Evolutionary conservation across 1,140 invertebrate species (phyloP).

Genomic region (Drosophila triauraria): DNA sequence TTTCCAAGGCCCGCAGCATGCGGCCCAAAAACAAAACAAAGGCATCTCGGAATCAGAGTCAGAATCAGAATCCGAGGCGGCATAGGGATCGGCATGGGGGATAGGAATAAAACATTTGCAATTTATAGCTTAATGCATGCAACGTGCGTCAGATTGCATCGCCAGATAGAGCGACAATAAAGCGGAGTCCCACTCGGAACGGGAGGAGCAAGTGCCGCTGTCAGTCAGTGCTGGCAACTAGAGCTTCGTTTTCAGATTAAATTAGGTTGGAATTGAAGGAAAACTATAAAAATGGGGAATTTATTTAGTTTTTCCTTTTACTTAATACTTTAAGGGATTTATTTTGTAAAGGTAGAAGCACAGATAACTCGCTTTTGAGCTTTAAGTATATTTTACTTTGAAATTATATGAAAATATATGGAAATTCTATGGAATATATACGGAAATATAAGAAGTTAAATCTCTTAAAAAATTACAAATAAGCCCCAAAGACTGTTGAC

Average conservation of each 20-base stretch:
- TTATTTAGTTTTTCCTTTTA: no score
- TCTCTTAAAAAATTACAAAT: background rate
- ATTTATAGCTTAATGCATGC: constrained; percentile 79
- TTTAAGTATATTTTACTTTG: no score
- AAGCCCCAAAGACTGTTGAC: background rate
- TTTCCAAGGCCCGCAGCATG: constrained; percentile 66
- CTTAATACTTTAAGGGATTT: no score
- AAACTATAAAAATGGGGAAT: no score
- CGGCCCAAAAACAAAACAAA: constrained; percentile 50
- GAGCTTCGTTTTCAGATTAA: background rate
- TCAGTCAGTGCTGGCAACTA: constrained; percentile 3
- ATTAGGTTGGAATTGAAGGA: no score
- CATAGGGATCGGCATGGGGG: constrained; percentile 5
- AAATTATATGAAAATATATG: no score
- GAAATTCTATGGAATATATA: background rate
- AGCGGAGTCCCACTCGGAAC: constrained; percentile 5
- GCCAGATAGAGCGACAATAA: constrained; percentile 42
- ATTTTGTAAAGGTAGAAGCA: no score
- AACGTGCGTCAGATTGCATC: constrained; percentile 76
- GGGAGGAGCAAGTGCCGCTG: constrained; percentile 8
- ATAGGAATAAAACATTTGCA: constrained; percentile 64
- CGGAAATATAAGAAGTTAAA: no score
- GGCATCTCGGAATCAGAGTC: constrained; percentile 12
- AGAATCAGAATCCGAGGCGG: constrained; percentile 6
- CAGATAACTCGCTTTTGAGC: no score